phyloP scores from a whole-genome alignment of 1,140 invertebrate species.

The Penaeus japonicus region DNA sequence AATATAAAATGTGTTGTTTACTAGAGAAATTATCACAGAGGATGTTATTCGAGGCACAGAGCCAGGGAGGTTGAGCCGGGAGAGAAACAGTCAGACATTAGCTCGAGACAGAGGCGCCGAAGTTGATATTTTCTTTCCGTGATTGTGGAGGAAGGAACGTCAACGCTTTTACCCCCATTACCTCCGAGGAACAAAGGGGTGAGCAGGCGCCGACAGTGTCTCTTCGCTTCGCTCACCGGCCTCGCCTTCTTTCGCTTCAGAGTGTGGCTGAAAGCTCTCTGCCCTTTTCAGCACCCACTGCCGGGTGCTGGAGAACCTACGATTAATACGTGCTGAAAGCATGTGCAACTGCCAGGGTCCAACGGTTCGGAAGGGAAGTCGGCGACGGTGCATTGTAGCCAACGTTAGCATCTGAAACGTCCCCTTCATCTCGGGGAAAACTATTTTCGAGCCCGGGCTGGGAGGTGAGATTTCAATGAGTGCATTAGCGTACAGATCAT shows the following conservation, averaged over 20 bases:
- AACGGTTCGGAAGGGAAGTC: no score
- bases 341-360: no score
- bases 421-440: not conserved
- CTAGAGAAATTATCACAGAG: not conserved
- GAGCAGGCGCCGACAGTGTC: not conserved
- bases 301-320: no score
- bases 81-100: not conserved
- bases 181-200: slow-evolving; percentile 46
- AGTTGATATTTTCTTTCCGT: slow-evolving; percentile 31
- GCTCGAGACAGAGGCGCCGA: not conserved
- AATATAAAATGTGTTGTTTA: not conserved
- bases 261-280: no score
- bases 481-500: slow-evolving; percentile 55
- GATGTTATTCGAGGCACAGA: not conserved
- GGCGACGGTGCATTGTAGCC: not conserved
- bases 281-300: no score
- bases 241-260: not conserved
- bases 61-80: not conserved
- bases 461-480: slow-evolving; percentile 55
- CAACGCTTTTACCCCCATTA: slow-evolving; percentile 50
- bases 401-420: slow-evolving; percentile 14
- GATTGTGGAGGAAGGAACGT: slow-evolving; percentile 49
- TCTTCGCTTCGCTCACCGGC: slow-evolving; percentile 4
- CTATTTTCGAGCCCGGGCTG: not conserved
- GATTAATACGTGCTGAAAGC: no score